Evolutionary conservation across 2,797 vertebrate species (phyloP).

Genomic region (Catostomus latipinnis): DNA sequence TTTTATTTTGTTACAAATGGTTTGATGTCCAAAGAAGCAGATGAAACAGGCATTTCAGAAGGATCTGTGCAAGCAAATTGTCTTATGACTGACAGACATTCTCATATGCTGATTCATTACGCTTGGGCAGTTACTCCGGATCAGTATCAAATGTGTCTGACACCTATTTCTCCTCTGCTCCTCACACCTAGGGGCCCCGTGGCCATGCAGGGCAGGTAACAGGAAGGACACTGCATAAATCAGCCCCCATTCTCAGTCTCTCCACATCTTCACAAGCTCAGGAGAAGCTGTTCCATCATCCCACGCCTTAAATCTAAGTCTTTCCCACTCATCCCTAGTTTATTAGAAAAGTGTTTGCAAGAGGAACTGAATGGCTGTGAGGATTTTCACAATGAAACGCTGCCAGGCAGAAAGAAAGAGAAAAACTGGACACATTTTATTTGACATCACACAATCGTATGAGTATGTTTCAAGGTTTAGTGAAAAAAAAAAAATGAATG

Average conservation of each 20-base stretch:
- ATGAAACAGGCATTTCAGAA: slow-evolving; percentile 31
- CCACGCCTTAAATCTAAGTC: slow-evolving; percentile 6
- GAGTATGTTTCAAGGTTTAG: too few species aligned
- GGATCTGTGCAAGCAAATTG: slow-evolving; percentile 23
- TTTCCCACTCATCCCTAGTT: slow-evolving; percentile 37
- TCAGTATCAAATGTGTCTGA: slow-evolving; percentile 2
- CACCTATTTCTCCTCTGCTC: neutral
- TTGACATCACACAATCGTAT: too few species aligned
- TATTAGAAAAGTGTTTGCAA: slow-evolving; percentile 39
- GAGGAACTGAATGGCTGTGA: slow-evolving; percentile 20
- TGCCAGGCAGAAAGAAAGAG: slow-evolving; percentile 3
- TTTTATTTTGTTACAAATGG: slow-evolving; percentile 44
- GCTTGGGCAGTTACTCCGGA: slow-evolving; percentile 19
- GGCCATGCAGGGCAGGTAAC: slow-evolving; percentile 19
- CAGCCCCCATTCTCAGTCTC: neutral
- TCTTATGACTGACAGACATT: slow-evolving; percentile 22
- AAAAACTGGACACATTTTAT: neutral
- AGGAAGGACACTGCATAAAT: slow-evolving; percentile 40
- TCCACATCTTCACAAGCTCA: slow-evolving; percentile 27
- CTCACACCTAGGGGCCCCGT: slow-evolving; percentile 12
- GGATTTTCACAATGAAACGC: slow-evolving; percentile 38
- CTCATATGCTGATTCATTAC: slow-evolving; percentile 42
- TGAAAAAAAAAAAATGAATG: too few species aligned
- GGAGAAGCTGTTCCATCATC: slow-evolving; percentile 2
- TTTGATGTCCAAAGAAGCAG: slow-evolving; percentile 25